These are phyloP conservation scores for Lutra lutra DNA, from an alignment of 2,797 vertebrate species.

Conservation along the genomic window DNA sequence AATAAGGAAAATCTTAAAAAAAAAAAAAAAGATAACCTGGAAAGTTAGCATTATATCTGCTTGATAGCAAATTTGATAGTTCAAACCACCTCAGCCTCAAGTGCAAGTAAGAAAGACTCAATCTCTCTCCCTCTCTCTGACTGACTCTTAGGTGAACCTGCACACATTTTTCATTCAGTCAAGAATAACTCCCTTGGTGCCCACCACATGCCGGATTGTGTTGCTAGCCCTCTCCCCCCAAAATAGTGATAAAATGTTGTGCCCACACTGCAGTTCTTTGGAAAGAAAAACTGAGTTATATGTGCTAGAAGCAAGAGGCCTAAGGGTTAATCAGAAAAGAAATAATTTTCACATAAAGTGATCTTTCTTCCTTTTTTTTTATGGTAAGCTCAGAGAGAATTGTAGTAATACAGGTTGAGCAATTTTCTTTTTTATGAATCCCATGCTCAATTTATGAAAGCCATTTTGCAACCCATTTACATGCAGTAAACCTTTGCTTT, in stretches of 20 bases:
- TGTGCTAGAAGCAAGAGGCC: slow-evolving; percentile 59
- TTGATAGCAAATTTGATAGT: not conserved
- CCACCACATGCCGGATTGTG: not conserved
- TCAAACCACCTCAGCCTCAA: not conserved
- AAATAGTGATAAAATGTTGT: not conserved
- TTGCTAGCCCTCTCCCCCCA: not conserved
- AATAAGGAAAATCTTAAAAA: not conserved
- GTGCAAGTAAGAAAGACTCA: not conserved
- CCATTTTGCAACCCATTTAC: slow-evolving; percentile 81
- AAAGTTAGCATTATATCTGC: not conserved
- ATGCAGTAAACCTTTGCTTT: slow-evolving; percentile 80
- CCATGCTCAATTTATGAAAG: slow-evolving; percentile 80
- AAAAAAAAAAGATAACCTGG: not conserved
- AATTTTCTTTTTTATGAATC: slow-evolving; percentile 82
- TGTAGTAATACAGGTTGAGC: slow-evolving; percentile 78
- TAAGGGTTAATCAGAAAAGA: slow-evolving; percentile 80
- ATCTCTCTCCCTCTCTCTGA: not conserved
- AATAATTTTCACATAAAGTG: slow-evolving; percentile 76
- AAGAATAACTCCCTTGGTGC: not conserved
- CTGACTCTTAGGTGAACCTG: not conserved
- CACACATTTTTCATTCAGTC: not conserved
- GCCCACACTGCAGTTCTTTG: not conserved
- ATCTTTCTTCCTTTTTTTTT: slow-evolving; percentile 74
- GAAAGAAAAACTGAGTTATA: slow-evolving; percentile 41
- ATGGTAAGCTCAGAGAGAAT: slow-evolving; percentile 76